Percentiles rank a stretch among this genome's conserved stretches.
phyloP scores from a whole-genome alignment of 64 coral and sea anemone species.

The Platygyra sinensis region DNA sequence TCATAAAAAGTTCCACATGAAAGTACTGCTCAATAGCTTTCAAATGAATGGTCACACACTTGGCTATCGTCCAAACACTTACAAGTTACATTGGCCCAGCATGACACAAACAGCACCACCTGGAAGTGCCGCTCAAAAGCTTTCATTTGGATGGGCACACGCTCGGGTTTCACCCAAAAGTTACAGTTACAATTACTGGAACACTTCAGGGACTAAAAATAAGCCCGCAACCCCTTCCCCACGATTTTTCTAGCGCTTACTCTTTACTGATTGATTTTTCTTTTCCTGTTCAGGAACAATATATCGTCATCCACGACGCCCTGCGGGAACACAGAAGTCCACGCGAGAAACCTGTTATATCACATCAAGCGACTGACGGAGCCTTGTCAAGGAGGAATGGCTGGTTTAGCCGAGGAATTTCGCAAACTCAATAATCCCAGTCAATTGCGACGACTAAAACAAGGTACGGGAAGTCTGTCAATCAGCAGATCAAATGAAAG shows the following conservation, averaged over 20 bases:
- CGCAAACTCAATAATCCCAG: slow-evolving; percentile 76
- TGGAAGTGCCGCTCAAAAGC: no score
- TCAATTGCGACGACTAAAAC: slow-evolving; percentile 69
- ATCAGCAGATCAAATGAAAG: slow-evolving; percentile 93
- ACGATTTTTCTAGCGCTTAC: not conserved
- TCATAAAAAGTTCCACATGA: no score
- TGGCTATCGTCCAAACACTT: no score
- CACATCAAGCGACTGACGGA: slow-evolving; percentile 92
- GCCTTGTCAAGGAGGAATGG: slow-evolving; percentile 62
- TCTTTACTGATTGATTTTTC: not conserved
- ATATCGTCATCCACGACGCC: slow-evolving; percentile 91
- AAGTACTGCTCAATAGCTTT: not conserved
- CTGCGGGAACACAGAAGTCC: slow-evolving; percentile 90
- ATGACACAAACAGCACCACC: no score
- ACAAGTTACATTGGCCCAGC: no score
- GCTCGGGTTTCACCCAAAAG: no score
- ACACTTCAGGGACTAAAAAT: no score
- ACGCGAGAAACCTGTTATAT: slow-evolving; percentile 93
- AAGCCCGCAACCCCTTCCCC: no score
- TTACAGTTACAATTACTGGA: no score
- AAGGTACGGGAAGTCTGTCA: slow-evolving; percentile 69
- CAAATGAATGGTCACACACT: not conserved
- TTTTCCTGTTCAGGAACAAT: slow-evolving; percentile 70
- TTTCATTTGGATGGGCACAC: no score
- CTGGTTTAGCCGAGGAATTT: slow-evolving; percentile 85